Evolutionary conservation across 2,888 invertebrate genomes (phyloP).

Genomic region (Mesorhabditis spiculigera): DNA sequence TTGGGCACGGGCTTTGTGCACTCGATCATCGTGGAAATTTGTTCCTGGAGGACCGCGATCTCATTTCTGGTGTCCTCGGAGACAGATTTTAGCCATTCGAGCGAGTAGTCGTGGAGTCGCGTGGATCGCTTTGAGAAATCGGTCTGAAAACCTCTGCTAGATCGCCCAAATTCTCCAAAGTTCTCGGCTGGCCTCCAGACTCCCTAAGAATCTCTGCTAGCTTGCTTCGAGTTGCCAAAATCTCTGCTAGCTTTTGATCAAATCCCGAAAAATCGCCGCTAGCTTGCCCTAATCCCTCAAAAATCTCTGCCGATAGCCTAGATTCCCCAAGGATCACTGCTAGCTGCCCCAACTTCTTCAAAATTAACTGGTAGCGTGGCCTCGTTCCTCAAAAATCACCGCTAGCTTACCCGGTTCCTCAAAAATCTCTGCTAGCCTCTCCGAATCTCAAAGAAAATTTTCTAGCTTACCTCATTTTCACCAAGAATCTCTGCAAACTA

Average conservation of each 20-base stretch:
- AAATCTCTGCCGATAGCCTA: not conserved
- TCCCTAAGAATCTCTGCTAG: not conserved
- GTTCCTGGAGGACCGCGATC: slow-evolving; percentile 21
- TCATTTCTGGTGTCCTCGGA: slow-evolving; percentile 35
- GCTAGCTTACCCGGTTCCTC: too few species aligned
- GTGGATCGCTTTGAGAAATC: slow-evolving; percentile 26
- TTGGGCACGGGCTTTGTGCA: not conserved
- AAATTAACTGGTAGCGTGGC: too few species aligned
- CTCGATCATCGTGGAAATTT: not conserved
- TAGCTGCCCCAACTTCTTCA: too few species aligned
- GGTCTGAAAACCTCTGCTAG: slow-evolving; percentile 7
- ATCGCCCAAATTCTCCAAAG: not conserved
- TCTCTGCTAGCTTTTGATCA: not conserved
- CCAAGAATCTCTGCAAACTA: not conserved
- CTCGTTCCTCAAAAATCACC: too few species aligned
- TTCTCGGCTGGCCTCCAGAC: not conserved
- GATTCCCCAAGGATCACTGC: too few species aligned
- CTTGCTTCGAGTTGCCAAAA: too few species aligned
- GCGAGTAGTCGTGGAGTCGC: slow-evolving; percentile 18
- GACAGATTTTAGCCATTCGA: slow-evolving; percentile 22
- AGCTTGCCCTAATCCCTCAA: not conserved
- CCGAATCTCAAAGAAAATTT: not conserved
- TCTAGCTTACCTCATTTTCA: not conserved
- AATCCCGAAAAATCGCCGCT: slow-evolving; percentile 7
- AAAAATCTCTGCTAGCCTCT: not conserved